These are phyloP conservation scores for Dendrolimus houi DNA, from an alignment of 2,888 invertebrate genomes.

Conservation along the genomic window DNA sequence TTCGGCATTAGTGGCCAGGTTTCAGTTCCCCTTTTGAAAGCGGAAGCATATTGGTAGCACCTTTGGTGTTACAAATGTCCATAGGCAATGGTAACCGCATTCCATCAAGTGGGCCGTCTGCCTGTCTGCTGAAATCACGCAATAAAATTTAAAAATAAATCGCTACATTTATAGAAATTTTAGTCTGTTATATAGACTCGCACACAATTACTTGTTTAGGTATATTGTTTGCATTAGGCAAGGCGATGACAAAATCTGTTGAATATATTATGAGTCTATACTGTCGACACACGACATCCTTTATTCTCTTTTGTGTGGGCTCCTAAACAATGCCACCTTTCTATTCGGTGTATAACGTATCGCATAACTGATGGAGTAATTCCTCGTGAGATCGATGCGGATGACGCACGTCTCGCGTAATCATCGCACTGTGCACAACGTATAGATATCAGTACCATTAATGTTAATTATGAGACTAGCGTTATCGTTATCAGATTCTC, in stretches of 20 bases:
- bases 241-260: neutral
- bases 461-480: conserved; percentile 30
- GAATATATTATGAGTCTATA: neutral
- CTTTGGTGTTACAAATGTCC: too few relatives aligned
- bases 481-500: conserved; percentile 30
- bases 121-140: too few relatives aligned
- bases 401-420: conserved; percentile 36
- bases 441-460: conserved; percentile 22
- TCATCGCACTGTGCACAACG: conserved; percentile 17
- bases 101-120: too few relatives aligned
- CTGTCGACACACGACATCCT: conserved; percentile 34
- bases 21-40: too few relatives aligned
- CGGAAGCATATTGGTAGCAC: too few relatives aligned
- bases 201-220: too few relatives aligned
- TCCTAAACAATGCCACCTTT: conserved; percentile 43
- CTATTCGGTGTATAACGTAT: conserved; percentile 31
- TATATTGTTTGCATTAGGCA: too few relatives aligned
- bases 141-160: too few relatives aligned
- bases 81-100: too few relatives aligned
- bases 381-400: conserved; percentile 31
- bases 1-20: too few relatives aligned
- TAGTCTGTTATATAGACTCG: too few relatives aligned
- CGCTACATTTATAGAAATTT: too few relatives aligned
- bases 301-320: conserved; percentile 36
- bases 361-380: conserved; percentile 29